Base-by-base conservation (phyloP, 2,113 vertebrate genomes). In the Notothenia coriiceps region DNA sequence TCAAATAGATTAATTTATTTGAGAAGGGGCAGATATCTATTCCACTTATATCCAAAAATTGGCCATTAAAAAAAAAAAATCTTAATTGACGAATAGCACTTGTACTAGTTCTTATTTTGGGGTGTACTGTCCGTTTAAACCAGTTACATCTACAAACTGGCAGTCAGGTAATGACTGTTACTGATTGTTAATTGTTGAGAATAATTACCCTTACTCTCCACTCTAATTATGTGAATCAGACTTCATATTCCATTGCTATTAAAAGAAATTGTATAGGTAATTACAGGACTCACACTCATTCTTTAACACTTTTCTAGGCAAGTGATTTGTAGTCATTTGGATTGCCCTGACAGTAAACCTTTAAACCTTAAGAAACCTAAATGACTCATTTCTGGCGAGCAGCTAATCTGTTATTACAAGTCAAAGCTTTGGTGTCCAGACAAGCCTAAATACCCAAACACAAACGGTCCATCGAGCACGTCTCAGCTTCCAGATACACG, bases 381-480 rank as follows among this genome's bases (percentile, higher is more conserved):
- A 35, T 51, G 10, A 44, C 46, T 10, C 22, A 40, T 40, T 7
- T 40, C 6, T 40, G 6, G 35, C 20, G 8, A 17, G 13, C 51
- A 15, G n/a, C 29, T 3, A 15, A 5, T 66, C 2, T 60, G 6
- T 70, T 35, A 9, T 3, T 83, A 18, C 52, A 25, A 6, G 25
- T 56, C 51, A 51, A 35, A 79, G 79, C 59, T 74, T 49, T n/a
- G 54, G 59, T 70, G 62, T 63, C 15, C n/a, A 33, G 35, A 69
- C 51, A 2, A 44, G 47, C 25, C 59, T 72, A 86, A 70, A 76
- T 73, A 79, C 64, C 2, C 43, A 56, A 51, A 73, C 66, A 68
- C 65, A 51, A 86, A 92, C 77, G 72, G 52, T 75, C 44, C 18
- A 4, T 25, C 0, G 69, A 68, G 84, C 91, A 93, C 84, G 88